phyloP scores from a whole-genome alignment of 92 coral and sea anemone species.

The Zoanthus gigantus region DNA sequence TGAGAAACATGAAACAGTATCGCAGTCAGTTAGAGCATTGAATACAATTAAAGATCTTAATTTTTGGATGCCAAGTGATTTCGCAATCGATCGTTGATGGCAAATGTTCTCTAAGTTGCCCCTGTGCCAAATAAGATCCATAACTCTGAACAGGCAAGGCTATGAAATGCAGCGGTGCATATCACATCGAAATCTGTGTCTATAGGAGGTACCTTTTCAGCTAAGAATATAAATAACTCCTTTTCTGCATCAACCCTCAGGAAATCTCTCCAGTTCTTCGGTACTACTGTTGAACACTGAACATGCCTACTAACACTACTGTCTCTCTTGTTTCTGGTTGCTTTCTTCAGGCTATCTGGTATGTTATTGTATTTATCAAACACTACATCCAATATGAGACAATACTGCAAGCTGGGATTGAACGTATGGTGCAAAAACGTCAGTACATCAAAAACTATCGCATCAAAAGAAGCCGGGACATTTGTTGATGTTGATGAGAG shows the following conservation, averaged over 20 bases:
- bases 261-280: conserved; percentile 48
- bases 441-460: no score
- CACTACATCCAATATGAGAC: no score
- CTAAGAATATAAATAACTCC: conserved; percentile 28
- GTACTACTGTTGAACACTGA: conserved; percentile 46
- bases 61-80: background rate
- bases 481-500: no score
- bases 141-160: background rate
- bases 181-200: conserved; percentile 32
- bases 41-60: conserved; percentile 1
- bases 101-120: background rate
- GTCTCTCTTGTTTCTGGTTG: conserved; percentile 59
- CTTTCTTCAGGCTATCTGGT: conserved; percentile 51
- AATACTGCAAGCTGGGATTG: no score
- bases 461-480: no score
- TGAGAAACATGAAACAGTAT: conserved; percentile 24
- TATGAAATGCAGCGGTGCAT: background rate
- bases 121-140: background rate
- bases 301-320: conserved; percentile 45
- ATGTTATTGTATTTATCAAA: background rate
- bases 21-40: conserved; percentile 2
- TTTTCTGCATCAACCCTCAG: background rate
- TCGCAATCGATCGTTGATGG: background rate
- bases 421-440: no score
- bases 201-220: background rate